phyloP scores from a whole-genome alignment of 2,888 invertebrate genomes.

The Coelinius sp. region DNA sequence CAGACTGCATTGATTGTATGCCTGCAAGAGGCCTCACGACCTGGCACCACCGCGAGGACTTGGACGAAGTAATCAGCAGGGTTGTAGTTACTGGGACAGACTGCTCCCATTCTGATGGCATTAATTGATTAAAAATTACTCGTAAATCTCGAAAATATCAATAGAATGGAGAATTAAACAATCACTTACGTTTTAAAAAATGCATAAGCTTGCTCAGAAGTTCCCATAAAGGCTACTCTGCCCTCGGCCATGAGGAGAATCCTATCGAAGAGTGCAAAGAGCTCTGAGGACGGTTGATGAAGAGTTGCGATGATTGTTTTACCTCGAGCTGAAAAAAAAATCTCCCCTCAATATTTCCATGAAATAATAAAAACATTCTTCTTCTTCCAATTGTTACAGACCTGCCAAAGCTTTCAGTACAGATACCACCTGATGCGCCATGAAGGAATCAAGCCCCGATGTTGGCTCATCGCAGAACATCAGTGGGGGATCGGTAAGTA shows the following conservation, averaged over 20 bases:
- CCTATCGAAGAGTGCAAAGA: conserved; percentile 92
- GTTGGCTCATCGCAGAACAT: conserved; percentile 99
- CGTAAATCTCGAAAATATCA: neutral
- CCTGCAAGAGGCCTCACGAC: conserved; percentile 84
- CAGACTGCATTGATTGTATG: conserved; percentile 85
- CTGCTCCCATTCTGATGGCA: conserved; percentile 79
- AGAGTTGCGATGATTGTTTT: conserved; percentile 94
- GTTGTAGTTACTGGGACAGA: conserved; percentile 91
- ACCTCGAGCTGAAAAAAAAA: conserved; percentile 74
- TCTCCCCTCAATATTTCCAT: neutral
- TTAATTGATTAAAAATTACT: neutral
- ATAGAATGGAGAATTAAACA: neutral
- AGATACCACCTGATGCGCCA: conserved; percentile 90
- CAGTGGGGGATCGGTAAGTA: conserved; percentile 93
- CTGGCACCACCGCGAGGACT: conserved; percentile 88
- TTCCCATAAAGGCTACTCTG: conserved; percentile 89
- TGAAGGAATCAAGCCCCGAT: conserved; percentile 95
- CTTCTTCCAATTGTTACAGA: conserved; percentile 42
- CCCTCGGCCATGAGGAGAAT: conserved; percentile 93
- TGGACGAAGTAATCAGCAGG: conserved; percentile 96
- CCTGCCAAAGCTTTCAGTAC: conserved; percentile 80
- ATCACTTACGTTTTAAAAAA: conserved; percentile 84
- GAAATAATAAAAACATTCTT: neutral
- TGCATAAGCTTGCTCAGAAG: conserved; percentile 81
- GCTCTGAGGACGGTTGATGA: conserved; percentile 95